Evolutionary conservation across 2,113 vertebrate species (phyloP), one percentile per base, ranked within the genome.

Genomic region (Xenotilapia flavipinnis): DNA sequence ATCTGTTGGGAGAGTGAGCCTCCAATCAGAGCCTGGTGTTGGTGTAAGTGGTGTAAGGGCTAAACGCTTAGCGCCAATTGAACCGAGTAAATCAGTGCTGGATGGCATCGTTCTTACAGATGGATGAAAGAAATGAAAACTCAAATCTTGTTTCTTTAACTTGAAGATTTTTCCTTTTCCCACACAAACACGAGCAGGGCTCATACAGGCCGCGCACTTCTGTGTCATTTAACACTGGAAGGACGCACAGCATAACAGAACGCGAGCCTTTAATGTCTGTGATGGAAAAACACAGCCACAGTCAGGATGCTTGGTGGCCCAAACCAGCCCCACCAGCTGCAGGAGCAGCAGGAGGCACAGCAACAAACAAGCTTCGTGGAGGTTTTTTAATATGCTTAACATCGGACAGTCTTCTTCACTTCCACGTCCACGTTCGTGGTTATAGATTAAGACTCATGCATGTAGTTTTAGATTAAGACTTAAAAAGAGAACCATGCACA

Each of bases 151-250:
- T 38, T 2, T 68, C 19, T 40, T 38, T 68, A 36, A 62, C 19
- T n/a, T 65, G 60, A 36, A 42, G 36, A 68, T 40, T 68, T 21
- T 21, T 68, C 33, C 2, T 68, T 40, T 68, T 40, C 36, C 60
- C 19, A 65, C 60, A 8, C 60, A 38, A 38, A n/a, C 2, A 65
- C 1, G 1, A 5, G 60, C 17, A n/a, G 11, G 3, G 4, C 62
- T 13, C 33, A 0, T 21, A 9, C 15, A 60, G 28, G 1, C 14
- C 5, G 1, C 6, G 1, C 2, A 68, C 21, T 45, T 26, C 68
- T 2, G 68, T 45, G 13, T 73, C 21, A 45, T 73, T 26, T 10
- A 45, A 17, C 14, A 26, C 13, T 10, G 8, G 40, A 73, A 28
- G n/a, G 68, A 45, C 68, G 11, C 68, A 3, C 68, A 73, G 40